phyloP scores from a whole-genome alignment of 2,888 invertebrate species.

The Macrosoma leucophasiata region DNA sequence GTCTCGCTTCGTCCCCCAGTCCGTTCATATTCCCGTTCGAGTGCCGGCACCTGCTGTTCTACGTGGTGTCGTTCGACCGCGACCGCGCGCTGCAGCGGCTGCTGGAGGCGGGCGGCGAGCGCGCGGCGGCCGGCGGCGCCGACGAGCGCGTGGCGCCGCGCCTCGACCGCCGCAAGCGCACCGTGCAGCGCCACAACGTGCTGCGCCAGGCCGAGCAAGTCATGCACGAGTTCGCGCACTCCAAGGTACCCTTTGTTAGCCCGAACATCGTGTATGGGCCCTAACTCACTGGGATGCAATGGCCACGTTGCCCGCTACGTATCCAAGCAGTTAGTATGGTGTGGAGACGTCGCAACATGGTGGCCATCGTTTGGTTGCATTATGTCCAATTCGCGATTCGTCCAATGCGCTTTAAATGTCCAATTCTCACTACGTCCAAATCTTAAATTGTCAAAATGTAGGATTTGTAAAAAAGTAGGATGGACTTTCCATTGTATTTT shows the following conservation, averaged over 20 bases:
- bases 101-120: conserved; percentile 93
- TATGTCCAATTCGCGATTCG: too few species aligned
- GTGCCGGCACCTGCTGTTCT: conserved; percentile 96
- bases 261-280: too few species aligned
- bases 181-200: conserved; percentile 92
- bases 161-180: conserved; percentile 93
- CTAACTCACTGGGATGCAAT: too few species aligned
- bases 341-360: too few species aligned
- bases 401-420: too few species aligned
- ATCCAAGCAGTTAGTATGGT: too few species aligned
- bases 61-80: conserved; percentile 98
- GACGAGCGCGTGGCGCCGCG: conserved; percentile 93
- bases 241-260: conserved; percentile 71
- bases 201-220: conserved; percentile 96
- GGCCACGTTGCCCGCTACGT: too few species aligned
- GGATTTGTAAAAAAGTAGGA: too few species aligned
- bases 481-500: too few species aligned
- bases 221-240: conserved; percentile 93
- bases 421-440: too few species aligned
- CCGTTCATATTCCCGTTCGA: conserved; percentile 99
- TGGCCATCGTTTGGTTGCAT: too few species aligned
- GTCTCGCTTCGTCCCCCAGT: conserved; percentile 50
- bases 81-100: conserved; percentile 97
- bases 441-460: too few species aligned
- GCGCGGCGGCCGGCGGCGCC: conserved; percentile 66